These are phyloP conservation scores for Scaptomyza cyrtandrae DNA, from an alignment of 2,888 invertebrate species.

Conservation along the genomic window DNA sequence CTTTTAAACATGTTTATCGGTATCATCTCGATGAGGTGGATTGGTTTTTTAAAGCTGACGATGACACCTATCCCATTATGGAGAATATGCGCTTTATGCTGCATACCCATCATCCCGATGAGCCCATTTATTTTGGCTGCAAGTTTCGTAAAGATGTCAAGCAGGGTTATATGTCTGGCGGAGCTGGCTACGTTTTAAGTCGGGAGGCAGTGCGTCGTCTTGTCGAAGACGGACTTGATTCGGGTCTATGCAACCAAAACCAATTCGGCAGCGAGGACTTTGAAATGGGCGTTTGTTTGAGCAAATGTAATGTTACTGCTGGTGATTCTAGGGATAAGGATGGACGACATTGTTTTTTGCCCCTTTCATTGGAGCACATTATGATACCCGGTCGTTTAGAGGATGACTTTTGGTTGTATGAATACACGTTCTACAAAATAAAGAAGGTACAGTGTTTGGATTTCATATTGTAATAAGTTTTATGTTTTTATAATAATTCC, in stretches of 20 bases:
- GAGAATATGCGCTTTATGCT: constrained; percentile 97
- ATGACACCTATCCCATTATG: constrained; percentile 98
- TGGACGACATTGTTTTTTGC: constrained; percentile 96
- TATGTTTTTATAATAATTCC: not conserved
- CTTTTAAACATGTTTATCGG: constrained; percentile 93
- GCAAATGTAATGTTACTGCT: constrained; percentile 92
- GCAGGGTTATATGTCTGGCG: constrained; percentile 95
- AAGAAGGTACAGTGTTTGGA: constrained; percentile 86
- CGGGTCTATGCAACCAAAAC: constrained; percentile 83
- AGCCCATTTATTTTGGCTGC: constrained; percentile 95
- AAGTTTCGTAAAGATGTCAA: constrained; percentile 86
- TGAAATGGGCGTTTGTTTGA: constrained; percentile 89
- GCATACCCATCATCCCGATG: constrained; percentile 88
- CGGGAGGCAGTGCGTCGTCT: constrained; percentile 91
- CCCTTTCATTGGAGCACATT: constrained; percentile 96
- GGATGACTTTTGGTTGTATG: constrained; percentile 95
- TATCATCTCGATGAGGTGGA: constrained; percentile 93
- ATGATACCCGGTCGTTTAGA: constrained; percentile 93
- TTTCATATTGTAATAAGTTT: not conserved
- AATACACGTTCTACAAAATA: constrained; percentile 94
- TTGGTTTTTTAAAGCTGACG: constrained; percentile 99
- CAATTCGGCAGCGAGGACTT: constrained; percentile 83
- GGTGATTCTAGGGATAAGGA: constrained; percentile 94
- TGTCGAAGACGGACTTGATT: constrained; percentile 86
- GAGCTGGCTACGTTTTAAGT: constrained; percentile 97